These are phyloP conservation scores for Champsocephalus gunnari DNA, from an alignment of 2,797 vertebrate genomes.

Conservation along the genomic window DNA sequence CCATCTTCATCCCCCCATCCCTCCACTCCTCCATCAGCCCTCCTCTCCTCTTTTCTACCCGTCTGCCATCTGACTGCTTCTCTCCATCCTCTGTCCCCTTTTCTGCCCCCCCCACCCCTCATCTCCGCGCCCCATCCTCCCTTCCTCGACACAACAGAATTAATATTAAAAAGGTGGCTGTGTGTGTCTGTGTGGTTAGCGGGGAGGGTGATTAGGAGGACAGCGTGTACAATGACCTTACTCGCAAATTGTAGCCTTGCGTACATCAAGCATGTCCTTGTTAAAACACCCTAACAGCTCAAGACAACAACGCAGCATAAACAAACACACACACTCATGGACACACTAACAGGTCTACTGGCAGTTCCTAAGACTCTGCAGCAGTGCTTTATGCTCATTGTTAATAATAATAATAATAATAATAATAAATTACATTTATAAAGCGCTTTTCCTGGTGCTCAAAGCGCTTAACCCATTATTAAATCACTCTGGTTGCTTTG, in stretches of 20 bases:
- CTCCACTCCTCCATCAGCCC: conserved; percentile 35
- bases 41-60: conserved; percentile 39
- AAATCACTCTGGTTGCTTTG: conserved; percentile 36
- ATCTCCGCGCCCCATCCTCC: conserved; percentile 26
- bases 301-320: conserved; percentile 52
- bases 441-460: no score
- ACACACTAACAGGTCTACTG: conserved; percentile 20
- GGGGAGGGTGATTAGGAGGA: conserved; percentile 47
- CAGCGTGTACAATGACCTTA: conserved; percentile 70
- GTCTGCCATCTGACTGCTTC: conserved; percentile 31
- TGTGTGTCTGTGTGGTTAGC: conserved; percentile 20
- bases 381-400: conserved; percentile 38
- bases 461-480: conserved; percentile 28
- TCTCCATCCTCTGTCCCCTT: conserved; percentile 36
- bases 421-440: no score
- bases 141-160: conserved; percentile 29
- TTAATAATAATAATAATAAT: not conserved
- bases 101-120: conserved; percentile 29
- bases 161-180: conserved; percentile 55
- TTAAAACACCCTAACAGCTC: conserved; percentile 62
- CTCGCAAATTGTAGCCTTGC: conserved; percentile 62
- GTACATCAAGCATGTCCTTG: conserved; percentile 72
- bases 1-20: conserved; percentile 43
- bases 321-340: conserved; percentile 34
- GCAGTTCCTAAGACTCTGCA: conserved; percentile 26